Evolutionary conservation across 2,888 invertebrate genomes (phyloP).

Genomic region (Lithosia quadra): DNA sequence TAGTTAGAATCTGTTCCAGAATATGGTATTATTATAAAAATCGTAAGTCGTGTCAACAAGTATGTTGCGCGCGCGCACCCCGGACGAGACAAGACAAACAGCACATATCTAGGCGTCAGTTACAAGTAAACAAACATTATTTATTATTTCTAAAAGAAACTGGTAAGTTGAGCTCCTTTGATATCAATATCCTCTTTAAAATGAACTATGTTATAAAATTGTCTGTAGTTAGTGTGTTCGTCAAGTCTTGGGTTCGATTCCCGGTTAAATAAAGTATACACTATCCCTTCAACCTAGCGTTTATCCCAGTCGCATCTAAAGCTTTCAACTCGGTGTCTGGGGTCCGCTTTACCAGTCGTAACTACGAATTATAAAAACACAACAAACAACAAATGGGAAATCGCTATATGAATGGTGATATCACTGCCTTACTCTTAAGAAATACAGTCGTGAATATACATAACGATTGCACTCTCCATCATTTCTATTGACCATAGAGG

Average conservation of each 20-base stretch:
- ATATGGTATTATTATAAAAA: conserved; percentile 3
- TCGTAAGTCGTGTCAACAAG: conserved; percentile 2
- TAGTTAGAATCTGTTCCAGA: not conserved
- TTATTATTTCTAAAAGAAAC: conserved; percentile 30
- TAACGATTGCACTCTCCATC: not conserved
- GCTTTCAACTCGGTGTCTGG: too few relatives aligned
- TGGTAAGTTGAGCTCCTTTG: not conserved
- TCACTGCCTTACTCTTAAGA: not conserved
- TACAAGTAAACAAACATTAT: conserved; percentile 47
- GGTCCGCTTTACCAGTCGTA: too few relatives aligned
- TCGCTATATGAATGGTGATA: not conserved
- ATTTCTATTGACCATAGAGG: not conserved
- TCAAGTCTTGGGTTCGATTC: not conserved
- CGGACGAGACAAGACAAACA: conserved; percentile 45
- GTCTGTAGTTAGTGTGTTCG: not conserved
- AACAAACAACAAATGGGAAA: too few relatives aligned
- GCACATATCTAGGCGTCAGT: conserved; percentile 46
- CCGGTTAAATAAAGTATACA: not conserved
- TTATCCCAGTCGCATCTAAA: too few relatives aligned
- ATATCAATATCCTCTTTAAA: conserved; percentile 6
- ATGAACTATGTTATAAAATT: not conserved
- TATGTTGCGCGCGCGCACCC: conserved; percentile 31
- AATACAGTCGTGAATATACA: not conserved
- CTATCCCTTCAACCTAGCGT: not conserved
- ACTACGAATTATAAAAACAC: too few relatives aligned